Conservation (phyloP, 2,888 invertebrate genomes). For the Ectobius pallidus region DNA sequence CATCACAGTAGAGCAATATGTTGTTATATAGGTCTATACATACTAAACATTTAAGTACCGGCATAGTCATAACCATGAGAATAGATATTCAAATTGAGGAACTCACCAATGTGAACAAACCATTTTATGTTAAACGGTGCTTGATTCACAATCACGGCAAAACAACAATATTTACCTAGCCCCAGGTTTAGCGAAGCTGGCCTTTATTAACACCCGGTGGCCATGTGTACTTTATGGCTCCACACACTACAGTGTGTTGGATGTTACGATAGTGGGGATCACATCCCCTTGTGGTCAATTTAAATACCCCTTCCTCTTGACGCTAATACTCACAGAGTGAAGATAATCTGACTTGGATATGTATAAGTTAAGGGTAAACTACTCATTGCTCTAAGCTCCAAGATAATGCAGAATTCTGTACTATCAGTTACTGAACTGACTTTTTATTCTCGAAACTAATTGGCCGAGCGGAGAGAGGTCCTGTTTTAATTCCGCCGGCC, state of each 20-base stretch:
- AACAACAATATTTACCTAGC: slow-evolving; percentile 4
- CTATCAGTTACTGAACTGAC: too few relatives aligned
- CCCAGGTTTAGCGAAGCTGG: background rate
- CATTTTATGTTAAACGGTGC: background rate
- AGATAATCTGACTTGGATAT: background rate
- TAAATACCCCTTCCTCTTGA: background rate
- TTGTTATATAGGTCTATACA: too few relatives aligned
- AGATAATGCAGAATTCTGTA: too few relatives aligned
- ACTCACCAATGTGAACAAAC: background rate
- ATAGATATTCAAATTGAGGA: background rate
- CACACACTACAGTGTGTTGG: background rate
- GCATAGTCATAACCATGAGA: background rate
- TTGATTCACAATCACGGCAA: background rate
- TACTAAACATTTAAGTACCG: too few relatives aligned
- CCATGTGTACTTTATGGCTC: background rate
- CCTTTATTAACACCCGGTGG: background rate
- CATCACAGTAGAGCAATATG: too few relatives aligned
- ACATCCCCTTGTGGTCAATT: background rate
- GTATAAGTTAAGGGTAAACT: too few relatives aligned
- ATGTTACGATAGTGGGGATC: background rate
- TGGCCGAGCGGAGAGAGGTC: too few relatives aligned
- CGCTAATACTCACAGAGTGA: background rate
- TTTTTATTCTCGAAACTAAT: too few relatives aligned
- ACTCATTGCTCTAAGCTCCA: too few relatives aligned
- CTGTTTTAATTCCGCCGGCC: too few relatives aligned